Evolutionary conservation across 2,113 vertebrate species (phyloP), one percentile per base, ranked within the genome.

Genomic region (Phalacrocorax carbo): DNA sequence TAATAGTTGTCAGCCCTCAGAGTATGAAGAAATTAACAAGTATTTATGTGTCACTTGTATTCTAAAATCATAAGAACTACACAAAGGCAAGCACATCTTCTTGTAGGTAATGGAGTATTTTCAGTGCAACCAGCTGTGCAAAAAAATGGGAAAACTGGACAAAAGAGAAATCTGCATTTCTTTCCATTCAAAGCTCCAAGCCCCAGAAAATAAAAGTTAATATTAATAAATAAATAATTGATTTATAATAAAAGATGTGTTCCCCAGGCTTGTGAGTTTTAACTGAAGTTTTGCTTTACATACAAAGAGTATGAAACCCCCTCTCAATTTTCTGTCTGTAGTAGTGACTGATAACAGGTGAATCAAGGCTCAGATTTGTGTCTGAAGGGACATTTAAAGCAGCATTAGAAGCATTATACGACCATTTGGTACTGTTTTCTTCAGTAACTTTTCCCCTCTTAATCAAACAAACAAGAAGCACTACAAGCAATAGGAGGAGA

Each of bases 161-260:
- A 23, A 18, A 84, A 71, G 20, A 62, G 10, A 55, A 79, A 51
- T 57, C 19, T 78, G 2, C 3, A 40, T 58, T 58, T 81, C 29
- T 72, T 82, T 55, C n/a, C 34, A 6, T 5, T 71, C 8, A 76
- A 82, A 76, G 1, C 18, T 69, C 29, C 44, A 69, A 69, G 49
- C 1, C 13, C 6, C 40, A 64, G 10, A 68, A 62, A 87, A 91
- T 29, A 60, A 46, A 62, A 40, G 6, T 30, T 29, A 44, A 17
- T 25, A 40, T 22, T 55, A 15, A 32, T 29, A 76, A 81, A 77
- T 32, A 57, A 32, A 75, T 52, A 61, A 22, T 36, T 79, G 38
- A 0, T 11, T 42, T 26, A 19, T 49, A 19, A 42, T 60, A 55
- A 52, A 64, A 82, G 2, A 34, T 2, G 0, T 38, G 6, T 52